Evolutionary conservation across 1,140 invertebrate species (phyloP).

Genomic region (Drosophila varians): DNA sequence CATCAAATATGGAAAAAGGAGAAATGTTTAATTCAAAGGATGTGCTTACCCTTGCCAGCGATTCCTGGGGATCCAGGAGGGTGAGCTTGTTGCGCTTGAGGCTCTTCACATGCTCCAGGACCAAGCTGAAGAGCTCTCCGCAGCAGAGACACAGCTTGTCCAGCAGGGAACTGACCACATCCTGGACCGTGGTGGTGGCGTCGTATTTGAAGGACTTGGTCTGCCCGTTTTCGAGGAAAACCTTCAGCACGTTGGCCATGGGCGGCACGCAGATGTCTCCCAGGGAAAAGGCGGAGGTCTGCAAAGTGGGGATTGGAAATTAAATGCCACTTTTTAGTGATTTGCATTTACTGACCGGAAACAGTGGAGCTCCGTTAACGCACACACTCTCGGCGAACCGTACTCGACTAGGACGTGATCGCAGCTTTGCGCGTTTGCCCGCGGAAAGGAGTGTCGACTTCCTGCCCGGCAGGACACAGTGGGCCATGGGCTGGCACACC

Average conservation of each 20-base stretch:
- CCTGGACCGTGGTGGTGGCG: slow-evolving; percentile 92
- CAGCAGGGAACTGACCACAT: slow-evolving; percentile 93
- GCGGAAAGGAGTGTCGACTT: slow-evolving; percentile 94
- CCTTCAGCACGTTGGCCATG: slow-evolving; percentile 96
- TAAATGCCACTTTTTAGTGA: neutral
- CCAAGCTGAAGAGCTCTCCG: slow-evolving; percentile 93
- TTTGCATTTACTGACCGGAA: slow-evolving; percentile 86
- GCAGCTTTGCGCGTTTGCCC: slow-evolving; percentile 92
- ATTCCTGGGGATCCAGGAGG: slow-evolving; percentile 92
- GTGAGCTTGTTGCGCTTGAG: slow-evolving; percentile 92
- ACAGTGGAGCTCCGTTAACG: slow-evolving; percentile 91
- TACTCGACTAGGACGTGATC: slow-evolving; percentile 92
- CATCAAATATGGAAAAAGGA: neutral
- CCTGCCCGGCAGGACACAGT: slow-evolving; percentile 87
- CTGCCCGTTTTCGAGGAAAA: slow-evolving; percentile 97
- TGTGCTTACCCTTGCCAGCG: slow-evolving; percentile 90
- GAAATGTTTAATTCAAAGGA: neutral
- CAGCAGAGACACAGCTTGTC: slow-evolving; percentile 93
- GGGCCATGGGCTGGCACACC: slow-evolving; percentile 91
- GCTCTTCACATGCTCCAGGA: slow-evolving; percentile 95
- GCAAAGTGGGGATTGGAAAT: slow-evolving; percentile 14
- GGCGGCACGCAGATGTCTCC: slow-evolving; percentile 92
- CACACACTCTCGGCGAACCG: slow-evolving; percentile 94
- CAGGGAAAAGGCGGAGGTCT: slow-evolving; percentile 90
- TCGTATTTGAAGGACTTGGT: slow-evolving; percentile 99